phyloP scores from a whole-genome alignment of 2,113 vertebrate genomes.

The Malurus cyaneus region DNA sequence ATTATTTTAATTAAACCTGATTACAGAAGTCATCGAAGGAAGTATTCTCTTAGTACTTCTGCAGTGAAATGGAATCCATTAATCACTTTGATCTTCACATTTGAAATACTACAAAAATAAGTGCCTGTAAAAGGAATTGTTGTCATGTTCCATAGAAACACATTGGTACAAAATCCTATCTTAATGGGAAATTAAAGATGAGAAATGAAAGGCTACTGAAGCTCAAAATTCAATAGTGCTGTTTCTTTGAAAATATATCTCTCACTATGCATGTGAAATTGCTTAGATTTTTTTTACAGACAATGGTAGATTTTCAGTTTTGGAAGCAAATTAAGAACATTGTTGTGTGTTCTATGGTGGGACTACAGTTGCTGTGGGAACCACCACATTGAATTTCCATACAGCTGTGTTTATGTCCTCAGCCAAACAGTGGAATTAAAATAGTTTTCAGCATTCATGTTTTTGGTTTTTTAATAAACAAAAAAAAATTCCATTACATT shows the following conservation, averaged over 20 bases:
- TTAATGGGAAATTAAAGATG: conserved; percentile 11
- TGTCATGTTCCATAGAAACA: conserved; percentile 25
- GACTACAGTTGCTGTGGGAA: conserved; percentile 30
- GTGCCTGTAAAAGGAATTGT: conserved; percentile 11
- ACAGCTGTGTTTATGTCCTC: conserved; percentile 21
- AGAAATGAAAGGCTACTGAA: conserved; percentile 12
- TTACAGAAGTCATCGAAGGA: conserved; percentile 42
- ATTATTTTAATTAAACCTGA: conserved; percentile 63
- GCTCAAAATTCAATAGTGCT: neutral
- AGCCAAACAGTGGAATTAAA: neutral
- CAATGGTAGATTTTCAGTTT: neutral
- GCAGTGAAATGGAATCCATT: conserved; percentile 54
- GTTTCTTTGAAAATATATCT: neutral
- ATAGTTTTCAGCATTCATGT: neutral
- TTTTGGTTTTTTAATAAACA: neutral
- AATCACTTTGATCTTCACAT: conserved; percentile 44
- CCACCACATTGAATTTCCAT: neutral
- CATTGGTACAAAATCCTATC: neutral
- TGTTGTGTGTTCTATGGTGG: neutral
- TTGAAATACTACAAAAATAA: conserved; percentile 43
- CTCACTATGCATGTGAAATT: neutral
- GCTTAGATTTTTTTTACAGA: neutral
- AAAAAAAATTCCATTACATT: neutral
- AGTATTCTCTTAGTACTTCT: conserved; percentile 29
- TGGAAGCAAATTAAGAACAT: neutral